Conservation (phyloP, 2,113 vertebrate species). For the Octodon degus region DNA sequence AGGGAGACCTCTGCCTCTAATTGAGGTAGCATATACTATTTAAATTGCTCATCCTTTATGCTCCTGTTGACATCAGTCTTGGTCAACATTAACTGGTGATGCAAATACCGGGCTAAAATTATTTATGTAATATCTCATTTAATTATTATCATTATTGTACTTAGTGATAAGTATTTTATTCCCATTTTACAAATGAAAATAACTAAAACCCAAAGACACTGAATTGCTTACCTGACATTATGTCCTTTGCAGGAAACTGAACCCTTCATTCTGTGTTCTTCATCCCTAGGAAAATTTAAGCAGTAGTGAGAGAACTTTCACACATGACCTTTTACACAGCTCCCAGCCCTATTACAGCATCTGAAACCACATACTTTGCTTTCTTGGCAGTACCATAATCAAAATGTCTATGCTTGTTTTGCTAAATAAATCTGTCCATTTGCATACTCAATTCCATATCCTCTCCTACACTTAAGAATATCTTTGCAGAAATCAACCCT, state of each 20-base stretch:
- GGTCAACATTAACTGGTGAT: neutral
- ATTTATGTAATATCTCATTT: neutral
- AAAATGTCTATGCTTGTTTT: neutral
- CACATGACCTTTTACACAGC: neutral
- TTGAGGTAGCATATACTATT: neutral
- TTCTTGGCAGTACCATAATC: neutral
- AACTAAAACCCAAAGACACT: neutral
- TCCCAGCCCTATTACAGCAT: neutral
- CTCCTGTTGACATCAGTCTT: neutral
- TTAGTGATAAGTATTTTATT: slow-evolving; percentile 14
- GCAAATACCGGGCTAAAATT: neutral
- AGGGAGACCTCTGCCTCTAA: neutral
- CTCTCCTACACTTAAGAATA: neutral
- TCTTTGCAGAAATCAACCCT: neutral
- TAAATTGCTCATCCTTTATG: neutral
- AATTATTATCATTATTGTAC: neutral
- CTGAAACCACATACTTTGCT: neutral
- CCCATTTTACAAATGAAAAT: slow-evolving; percentile 12
- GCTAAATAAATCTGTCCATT: neutral
- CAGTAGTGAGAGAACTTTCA: neutral
- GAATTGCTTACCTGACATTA: neutral
- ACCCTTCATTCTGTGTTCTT: neutral
- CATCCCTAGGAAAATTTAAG: neutral
- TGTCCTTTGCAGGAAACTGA: neutral
- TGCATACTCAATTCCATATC: neutral